Percentiles rank a stretch among this genome's conserved stretches.
These are phyloP conservation scores for Hucho hucho DNA, from an alignment of 2,113 vertebrate genomes.

Conservation along the genomic window DNA sequence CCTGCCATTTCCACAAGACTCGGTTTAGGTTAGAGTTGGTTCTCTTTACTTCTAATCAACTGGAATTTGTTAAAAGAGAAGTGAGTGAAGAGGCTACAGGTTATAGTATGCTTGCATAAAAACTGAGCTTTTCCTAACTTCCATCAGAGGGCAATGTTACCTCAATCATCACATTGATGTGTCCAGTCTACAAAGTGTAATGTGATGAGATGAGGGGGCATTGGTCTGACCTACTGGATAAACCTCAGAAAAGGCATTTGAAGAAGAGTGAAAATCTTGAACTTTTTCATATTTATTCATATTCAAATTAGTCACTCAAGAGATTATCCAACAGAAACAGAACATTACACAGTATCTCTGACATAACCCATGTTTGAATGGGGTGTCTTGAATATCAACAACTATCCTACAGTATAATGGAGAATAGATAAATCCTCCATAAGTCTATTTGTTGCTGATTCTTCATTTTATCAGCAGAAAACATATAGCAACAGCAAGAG, in stretches of 20 bases:
- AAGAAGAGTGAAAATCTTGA: not conserved
- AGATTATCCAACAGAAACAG: not conserved
- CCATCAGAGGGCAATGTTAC: too few relatives aligned
- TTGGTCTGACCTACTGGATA: too few relatives aligned
- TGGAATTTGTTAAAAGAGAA: too few relatives aligned
- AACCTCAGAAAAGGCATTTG: not conserved
- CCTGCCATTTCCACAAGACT: too few relatives aligned
- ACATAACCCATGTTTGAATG: not conserved
- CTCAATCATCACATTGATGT: too few relatives aligned
- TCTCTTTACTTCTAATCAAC: too few relatives aligned
- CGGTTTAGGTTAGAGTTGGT: too few relatives aligned
- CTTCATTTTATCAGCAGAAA: not conserved
- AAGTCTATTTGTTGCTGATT: not conserved
- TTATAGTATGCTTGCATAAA: too few relatives aligned
- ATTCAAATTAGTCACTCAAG: not conserved
- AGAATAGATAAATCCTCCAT: not conserved
- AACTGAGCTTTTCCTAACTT: too few relatives aligned
- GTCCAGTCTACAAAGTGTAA: too few relatives aligned
- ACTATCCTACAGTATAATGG: not conserved
- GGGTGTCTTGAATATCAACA: not conserved
- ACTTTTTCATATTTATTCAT: not conserved
- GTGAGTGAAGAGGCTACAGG: too few relatives aligned
- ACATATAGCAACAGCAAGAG: not conserved
- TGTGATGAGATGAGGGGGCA: too few relatives aligned
- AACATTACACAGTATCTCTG: not conserved